These are phyloP conservation scores for Corythucha ciliata DNA, from an alignment of 2,888 invertebrate genomes.

Conservation along the genomic window DNA sequence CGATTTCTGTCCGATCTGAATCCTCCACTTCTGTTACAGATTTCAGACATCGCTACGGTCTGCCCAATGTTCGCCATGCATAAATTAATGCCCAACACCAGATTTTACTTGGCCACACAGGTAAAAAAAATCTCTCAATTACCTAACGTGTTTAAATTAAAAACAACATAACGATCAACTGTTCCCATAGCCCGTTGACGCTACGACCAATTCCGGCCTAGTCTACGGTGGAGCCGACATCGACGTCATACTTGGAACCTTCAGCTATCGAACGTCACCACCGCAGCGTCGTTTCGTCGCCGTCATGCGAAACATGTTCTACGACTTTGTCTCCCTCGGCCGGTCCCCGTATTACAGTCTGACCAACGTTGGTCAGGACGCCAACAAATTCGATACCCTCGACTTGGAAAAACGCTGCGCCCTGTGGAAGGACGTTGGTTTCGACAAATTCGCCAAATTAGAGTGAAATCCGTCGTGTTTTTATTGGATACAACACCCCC, in stretches of 20 bases:
- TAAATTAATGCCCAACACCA: conserved; percentile 38
- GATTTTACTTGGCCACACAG: conserved; percentile 43
- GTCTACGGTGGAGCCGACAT: conserved; percentile 60
- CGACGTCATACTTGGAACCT: conserved; percentile 67
- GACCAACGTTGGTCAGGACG: conserved; percentile 55
- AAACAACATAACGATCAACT: conserved; percentile 3
- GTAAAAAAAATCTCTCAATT: conserved; percentile 19
- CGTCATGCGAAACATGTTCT: conserved; percentile 73
- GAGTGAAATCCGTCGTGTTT: conserved; percentile 17
- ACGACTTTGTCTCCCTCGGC: conserved; percentile 69
- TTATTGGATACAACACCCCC: too few species aligned
- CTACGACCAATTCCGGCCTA: conserved; percentile 36
- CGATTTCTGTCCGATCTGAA: too few species aligned
- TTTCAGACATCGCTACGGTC: conserved; percentile 63
- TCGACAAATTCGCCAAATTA: conserved; percentile 26
- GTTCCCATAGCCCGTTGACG: conserved; percentile 10
- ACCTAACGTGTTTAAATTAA: neutral
- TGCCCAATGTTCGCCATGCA: conserved; percentile 67
- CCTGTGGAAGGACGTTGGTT: conserved; percentile 49
- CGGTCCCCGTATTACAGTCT: conserved; percentile 20
- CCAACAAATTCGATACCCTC: conserved; percentile 43
- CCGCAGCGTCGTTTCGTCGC: conserved; percentile 65
- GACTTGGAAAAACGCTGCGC: conserved; percentile 47
- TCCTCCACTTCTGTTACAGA: conserved; percentile 8
- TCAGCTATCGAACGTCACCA: conserved; percentile 48